phyloP scores from a whole-genome alignment of 2,888 invertebrate species.

The Polydrusus pterygomalis region DNA sequence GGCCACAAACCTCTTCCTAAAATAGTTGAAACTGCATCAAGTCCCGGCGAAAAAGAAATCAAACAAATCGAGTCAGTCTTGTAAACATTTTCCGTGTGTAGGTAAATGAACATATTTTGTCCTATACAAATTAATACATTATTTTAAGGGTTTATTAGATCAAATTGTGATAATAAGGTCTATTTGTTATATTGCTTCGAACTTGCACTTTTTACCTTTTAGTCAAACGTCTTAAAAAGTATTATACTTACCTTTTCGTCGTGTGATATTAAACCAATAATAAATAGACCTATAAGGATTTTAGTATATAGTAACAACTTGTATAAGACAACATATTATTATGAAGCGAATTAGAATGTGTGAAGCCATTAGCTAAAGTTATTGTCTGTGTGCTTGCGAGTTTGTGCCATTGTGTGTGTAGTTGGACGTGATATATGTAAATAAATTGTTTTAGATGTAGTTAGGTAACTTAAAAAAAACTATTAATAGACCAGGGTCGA shows the following conservation, averaged over 20 bases:
- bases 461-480: not conserved
- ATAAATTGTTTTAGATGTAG: constrained; percentile 16
- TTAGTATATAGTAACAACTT: constrained; percentile 31
- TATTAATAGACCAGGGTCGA: too few relatives aligned
- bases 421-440: constrained; percentile 26
- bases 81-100: constrained; percentile 22
- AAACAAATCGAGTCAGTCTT: constrained; percentile 85
- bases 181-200: constrained; percentile 29
- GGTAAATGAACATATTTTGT: constrained; percentile 21
- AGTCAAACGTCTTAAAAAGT: constrained; percentile 13
- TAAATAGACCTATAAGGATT: constrained; percentile 34
- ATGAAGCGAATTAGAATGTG: not conserved
- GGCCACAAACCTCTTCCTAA: constrained; percentile 75
- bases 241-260: constrained; percentile 12
- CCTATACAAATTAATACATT: constrained; percentile 38
- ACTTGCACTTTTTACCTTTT: constrained; percentile 14
- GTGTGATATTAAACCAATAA: constrained; percentile 39
- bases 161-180: constrained; percentile 47
- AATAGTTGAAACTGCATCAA: constrained; percentile 86
- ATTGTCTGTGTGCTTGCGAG: constrained; percentile 3
- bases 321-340: constrained; percentile 35
- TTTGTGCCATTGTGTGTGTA: constrained; percentile 11
- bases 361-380: constrained; percentile 9
- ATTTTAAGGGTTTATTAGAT: constrained; percentile 30
- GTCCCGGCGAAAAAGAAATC: constrained; percentile 77